Evolutionary conservation across 1,140 invertebrate genomes (phyloP).

Genomic region (Nephotettix cincticeps): DNA sequence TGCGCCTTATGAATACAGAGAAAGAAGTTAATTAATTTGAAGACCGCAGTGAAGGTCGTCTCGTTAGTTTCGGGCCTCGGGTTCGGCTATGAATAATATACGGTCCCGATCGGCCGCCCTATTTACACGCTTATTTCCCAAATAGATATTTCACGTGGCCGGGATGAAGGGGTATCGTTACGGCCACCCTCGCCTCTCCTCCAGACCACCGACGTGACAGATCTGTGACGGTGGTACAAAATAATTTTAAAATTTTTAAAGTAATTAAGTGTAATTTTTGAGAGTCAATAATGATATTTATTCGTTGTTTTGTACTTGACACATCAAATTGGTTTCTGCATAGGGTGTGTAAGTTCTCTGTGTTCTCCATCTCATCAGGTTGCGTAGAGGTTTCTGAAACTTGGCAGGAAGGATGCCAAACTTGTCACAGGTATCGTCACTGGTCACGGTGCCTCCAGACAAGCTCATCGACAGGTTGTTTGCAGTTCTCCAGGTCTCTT

Average conservation of each 20-base stretch:
- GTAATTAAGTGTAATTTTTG: background rate
- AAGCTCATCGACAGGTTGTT: no score
- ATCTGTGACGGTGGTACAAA: background rate
- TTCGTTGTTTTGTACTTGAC: background rate
- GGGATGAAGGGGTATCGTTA: background rate
- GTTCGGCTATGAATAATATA: conserved; percentile 7
- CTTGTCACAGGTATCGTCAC: no score
- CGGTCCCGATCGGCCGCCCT: background rate
- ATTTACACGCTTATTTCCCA: conserved; percentile 10
- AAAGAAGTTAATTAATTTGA: no score
- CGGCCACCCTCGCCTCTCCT: background rate
- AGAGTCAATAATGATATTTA: no score
- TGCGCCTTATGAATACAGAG: no score
- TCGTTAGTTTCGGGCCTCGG: background rate
- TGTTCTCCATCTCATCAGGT: no score
- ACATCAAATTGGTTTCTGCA: background rate
- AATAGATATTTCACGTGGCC: conserved; percentile 1
- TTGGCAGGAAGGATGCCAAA: no score
- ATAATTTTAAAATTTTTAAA: background rate
- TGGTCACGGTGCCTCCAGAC: no score
- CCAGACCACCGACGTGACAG: background rate
- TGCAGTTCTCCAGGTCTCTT: no score
- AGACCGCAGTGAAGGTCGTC: no score
- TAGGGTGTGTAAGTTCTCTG: background rate
- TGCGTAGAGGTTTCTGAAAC: no score